These are phyloP conservation scores for Urocolius indicus DNA, from an alignment of 2,113 vertebrate genomes.

Conservation along the genomic window DNA sequence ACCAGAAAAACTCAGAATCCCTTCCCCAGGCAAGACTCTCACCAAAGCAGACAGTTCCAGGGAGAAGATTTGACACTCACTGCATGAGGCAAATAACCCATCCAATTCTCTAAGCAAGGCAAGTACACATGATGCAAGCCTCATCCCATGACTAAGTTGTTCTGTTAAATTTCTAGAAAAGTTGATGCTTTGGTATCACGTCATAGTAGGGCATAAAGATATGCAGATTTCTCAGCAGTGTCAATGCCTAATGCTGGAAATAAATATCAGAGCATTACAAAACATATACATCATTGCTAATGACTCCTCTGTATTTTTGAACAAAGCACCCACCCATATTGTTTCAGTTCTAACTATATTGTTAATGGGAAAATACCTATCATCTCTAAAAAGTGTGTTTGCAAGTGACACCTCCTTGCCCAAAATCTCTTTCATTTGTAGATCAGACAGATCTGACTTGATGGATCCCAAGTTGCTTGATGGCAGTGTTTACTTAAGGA, in stretches of 20 bases:
- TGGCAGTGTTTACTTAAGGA: background rate
- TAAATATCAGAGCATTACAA: background rate
- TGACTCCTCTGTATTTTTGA: background rate
- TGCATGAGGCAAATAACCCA: background rate
- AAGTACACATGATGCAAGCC: background rate
- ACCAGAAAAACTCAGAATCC: constrained; percentile 1
- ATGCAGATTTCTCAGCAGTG: background rate
- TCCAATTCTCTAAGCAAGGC: background rate
- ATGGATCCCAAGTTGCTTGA: background rate
- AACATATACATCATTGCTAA: background rate
- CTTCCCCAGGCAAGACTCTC: background rate
- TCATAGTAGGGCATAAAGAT: background rate
- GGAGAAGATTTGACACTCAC: background rate
- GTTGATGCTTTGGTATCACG: background rate
- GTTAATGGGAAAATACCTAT: background rate
- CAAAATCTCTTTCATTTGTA: background rate
- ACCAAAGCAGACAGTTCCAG: background rate
- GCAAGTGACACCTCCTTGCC: background rate
- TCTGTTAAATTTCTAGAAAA: background rate
- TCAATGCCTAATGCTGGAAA: background rate
- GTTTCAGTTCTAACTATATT: background rate
- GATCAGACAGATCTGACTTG: background rate
- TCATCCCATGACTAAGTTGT: background rate
- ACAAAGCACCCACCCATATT: background rate
- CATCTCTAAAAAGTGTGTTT: background rate